Evolutionary conservation across 2,113 vertebrate species (phyloP).

Genomic region (Rhineura floridana): DNA sequence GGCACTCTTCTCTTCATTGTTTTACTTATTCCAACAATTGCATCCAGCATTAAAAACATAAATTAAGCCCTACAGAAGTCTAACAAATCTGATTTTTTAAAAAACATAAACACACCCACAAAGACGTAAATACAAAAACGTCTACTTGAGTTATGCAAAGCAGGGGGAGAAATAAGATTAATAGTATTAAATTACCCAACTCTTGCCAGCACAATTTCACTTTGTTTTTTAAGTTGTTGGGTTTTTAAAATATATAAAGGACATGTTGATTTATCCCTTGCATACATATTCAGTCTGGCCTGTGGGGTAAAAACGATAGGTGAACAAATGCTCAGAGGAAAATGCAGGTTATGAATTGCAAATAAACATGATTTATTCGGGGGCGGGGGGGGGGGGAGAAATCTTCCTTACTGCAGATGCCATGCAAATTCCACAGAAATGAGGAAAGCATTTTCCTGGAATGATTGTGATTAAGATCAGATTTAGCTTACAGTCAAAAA

Average conservation of each 20-base stretch:
- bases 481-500: slow-evolving; percentile 20
- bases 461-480: slow-evolving; percentile 8
- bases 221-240: neutral
- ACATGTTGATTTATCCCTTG: neutral
- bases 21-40: neutral
- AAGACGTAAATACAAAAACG: neutral
- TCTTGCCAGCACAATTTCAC: neutral
- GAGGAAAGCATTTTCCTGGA: slow-evolving; percentile 24
- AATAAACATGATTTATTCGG: slow-evolving; percentile 26
- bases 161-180: neutral
- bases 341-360: neutral
- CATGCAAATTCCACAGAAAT: slow-evolving; percentile 43
- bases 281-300: slow-evolving; percentile 8
- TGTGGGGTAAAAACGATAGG: neutral
- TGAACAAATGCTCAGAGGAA: neutral
- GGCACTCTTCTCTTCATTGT: neutral
- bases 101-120: neutral
- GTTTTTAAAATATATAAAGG: neutral
- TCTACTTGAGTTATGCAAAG: neutral
- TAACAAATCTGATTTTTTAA: neutral
- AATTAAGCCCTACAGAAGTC: neutral
- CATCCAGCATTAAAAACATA: neutral
- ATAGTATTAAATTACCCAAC: slow-evolving; percentile 1
- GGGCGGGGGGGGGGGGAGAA: neutral
- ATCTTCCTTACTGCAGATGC: slow-evolving; percentile 27